Evolutionary conservation across 2,113 vertebrate genomes (phyloP).

Genomic region (Meriones unguiculatus): DNA sequence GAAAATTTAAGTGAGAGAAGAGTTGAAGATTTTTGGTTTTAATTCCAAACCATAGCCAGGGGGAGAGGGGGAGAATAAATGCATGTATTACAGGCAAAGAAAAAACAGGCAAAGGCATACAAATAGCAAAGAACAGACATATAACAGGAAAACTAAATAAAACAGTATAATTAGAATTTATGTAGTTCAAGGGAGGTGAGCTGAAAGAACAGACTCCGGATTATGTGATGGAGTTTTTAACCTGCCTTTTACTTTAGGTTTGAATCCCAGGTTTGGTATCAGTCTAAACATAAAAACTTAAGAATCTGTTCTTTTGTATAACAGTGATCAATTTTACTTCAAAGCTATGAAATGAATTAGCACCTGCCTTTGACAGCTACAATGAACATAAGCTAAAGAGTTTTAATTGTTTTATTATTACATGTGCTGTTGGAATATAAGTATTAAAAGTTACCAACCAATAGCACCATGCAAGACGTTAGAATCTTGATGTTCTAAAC

Average conservation of each 20-base stretch:
- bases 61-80: neutral
- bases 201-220: neutral
- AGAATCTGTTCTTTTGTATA: constrained; percentile 39
- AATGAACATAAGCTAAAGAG: constrained; percentile 42
- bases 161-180: neutral
- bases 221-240: neutral
- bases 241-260: neutral
- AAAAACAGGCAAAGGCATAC: neutral
- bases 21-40: neutral
- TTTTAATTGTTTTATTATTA: constrained; percentile 44
- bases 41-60: neutral
- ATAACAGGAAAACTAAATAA: neutral
- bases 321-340: constrained; percentile 26
- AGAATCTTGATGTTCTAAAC: constrained; percentile 5
- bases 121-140: neutral
- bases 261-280: neutral
- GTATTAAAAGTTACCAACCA: neutral
- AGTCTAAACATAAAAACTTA: neutral
- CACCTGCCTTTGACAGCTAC: neutral
- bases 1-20: neutral
- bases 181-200: neutral
- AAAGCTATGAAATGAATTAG: neutral
- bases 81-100: neutral
- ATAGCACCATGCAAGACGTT: neutral
- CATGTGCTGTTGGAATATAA: neutral